These are phyloP conservation scores for Pammene fasciana DNA, from an alignment of 2,888 invertebrate genomes.

Conservation along the genomic window DNA sequence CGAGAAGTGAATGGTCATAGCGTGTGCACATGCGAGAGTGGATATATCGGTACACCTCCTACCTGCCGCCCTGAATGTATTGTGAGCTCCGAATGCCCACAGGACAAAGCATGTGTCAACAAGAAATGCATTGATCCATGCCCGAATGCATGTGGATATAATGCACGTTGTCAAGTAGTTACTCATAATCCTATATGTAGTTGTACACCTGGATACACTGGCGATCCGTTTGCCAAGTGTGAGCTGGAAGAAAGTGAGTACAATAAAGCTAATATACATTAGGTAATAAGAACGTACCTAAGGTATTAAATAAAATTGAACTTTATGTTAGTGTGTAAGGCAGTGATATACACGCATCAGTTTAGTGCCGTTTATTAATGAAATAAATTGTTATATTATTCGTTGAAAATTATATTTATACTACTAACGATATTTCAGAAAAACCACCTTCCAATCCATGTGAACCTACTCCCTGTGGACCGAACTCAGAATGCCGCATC, in stretches of 20 bases:
- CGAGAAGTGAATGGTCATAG: slow-evolving; percentile 89
- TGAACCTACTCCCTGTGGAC: slow-evolving; percentile 91
- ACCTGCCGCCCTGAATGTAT: slow-evolving; percentile 92
- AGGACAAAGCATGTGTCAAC: slow-evolving; percentile 90
- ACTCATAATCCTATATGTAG: slow-evolving; percentile 95
- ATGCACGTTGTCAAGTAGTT: slow-evolving; percentile 92
- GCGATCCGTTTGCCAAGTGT: slow-evolving; percentile 91
- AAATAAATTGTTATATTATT: no score
- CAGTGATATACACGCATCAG: no score
- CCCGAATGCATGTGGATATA: slow-evolving; percentile 90
- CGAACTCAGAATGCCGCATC: slow-evolving; percentile 91
- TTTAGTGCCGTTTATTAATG: no score
- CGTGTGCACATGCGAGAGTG: slow-evolving; percentile 90
- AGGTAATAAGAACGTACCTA: no score
- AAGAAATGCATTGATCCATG: slow-evolving; percentile 93
- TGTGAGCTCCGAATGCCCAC: slow-evolving; percentile 91
- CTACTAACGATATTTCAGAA: slow-evolving; percentile 42
- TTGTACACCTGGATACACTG: slow-evolving; percentile 89
- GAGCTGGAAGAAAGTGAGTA: slow-evolving; percentile 84
- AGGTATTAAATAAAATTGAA: no score
- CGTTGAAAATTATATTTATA: no score
- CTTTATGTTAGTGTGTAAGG: no score
- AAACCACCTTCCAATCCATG: slow-evolving; percentile 85
- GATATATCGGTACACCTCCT: slow-evolving; percentile 90
- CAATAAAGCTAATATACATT: not conserved